Base-by-base conservation (phyloP, 2,113 vertebrate genomes). In the Cyprinus carpio region DNA sequence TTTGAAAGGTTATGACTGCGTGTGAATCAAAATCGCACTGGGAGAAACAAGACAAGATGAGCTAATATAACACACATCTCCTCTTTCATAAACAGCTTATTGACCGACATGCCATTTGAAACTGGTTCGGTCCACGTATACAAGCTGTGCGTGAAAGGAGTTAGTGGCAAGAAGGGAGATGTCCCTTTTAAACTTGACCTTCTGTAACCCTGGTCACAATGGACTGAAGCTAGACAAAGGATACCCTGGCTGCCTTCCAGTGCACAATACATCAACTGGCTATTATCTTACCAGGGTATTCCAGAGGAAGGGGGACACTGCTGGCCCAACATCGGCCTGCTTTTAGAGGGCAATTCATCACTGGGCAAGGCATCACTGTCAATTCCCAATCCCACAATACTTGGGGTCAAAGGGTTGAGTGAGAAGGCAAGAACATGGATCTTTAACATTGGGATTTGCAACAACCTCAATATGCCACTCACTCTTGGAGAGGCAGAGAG, bases 131-230 rank as follows among this genome's bases (percentile, higher is more conserved):
- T 81, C 29, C 25, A 60, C 84, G 81, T 80, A 29, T 67, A 81
- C 77, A 31, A 72, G 56, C 71, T 1, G 7, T 1, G 27, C 7
- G 18, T 54, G 79, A 18, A n/a, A n/a, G n/a, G 23, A 64, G 71
- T 76, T 13, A 46, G 56, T 43, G 43, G 31, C 75, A 84, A 86
- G 65, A 86, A 85, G 81, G 83, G 72, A 78, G 31, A 85, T 87
- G 77, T 89, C 90, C 91, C n/a, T 89, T 88, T 86, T 90, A 85
- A 84, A 87, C 90, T 90, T 93, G 93, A 93, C 92, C 91, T 87
- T 88, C 62, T 13, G 58, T 80, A 83, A 75, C 86, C 76, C 58
- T 69, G 80, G 88, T 88, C 90, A 84, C 71, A 40, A 81, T 78
- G 64, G 79, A 89, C 87, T 85, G 78, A 46, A 69, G 86, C 31